Base-by-base conservation (phyloP, 2,113 vertebrate genomes). In the Dendrocopos noguchii region DNA sequence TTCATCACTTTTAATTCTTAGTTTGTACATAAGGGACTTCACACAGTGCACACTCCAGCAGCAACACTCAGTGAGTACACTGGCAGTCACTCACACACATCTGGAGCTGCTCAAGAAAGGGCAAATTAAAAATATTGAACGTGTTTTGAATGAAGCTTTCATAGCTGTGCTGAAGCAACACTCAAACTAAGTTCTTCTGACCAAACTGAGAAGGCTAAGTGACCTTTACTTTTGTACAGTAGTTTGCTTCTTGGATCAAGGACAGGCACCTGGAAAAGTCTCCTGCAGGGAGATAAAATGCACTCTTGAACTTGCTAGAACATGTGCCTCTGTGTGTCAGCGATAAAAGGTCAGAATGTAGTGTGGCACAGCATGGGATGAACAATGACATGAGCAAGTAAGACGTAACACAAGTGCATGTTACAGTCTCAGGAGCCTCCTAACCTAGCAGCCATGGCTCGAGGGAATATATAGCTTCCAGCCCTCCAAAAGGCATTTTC, bases 261-360 rank as follows among this genome's bases (percentile, higher is more conserved):
- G 84, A 67, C n/a, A 72, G 31, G 44, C 27, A 84, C 80, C 82
- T 83, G 50, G 90, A 76, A 34, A 74, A 60, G 61, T 47, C 87
- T 92, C 88, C 84, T 84, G 91, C 5, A 89, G 85, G 84, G 90
- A 94, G 61, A 60, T 22, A 50, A 1, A 90, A 91, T 44, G 66
- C 74, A n/a, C 63, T 84, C 61, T 53, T 84, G 92, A 89, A 93
- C 66, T 39, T 95, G 79, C 75, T 78, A 81, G 59, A 91, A 94
- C 76, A 90, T 2, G 27, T 4, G 5, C 29, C 39, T 44, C 53
- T 71, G 36, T 46, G 57, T 9, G 12, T n/a, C 91, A 61, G 61
- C 7, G 71, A 77, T 57, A 75, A 65, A 93, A 95, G 88, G 87
- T 95, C 95, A 94, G 28, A 1, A 25, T 25, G 44, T 8, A 60